Base-by-base conservation (phyloP, 2,888 invertebrate genomes). In the Euzetes globulus region DNA sequence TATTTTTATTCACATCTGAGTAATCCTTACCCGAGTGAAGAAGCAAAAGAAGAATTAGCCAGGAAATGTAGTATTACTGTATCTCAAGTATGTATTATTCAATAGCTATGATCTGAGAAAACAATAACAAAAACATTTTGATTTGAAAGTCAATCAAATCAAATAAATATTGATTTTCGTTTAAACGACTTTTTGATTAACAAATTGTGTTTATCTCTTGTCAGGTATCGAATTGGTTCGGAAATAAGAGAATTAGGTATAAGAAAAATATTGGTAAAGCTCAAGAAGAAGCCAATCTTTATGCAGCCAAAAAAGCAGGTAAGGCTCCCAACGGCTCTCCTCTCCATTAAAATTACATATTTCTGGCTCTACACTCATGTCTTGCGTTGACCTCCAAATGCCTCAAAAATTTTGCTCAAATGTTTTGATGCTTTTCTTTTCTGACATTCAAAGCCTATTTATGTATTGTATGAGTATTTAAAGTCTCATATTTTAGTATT, bases 181-280 rank as follows among this genome's bases (percentile, higher is more conserved):
- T 9, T 6, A 50, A 29, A 22, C 3, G 19, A 11, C 4, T 19
- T 70, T 17, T 45, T 25, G 15, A 29, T 73, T 25, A 75, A 60
- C 15, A 41, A 29, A 15, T 33, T 33, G 7, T 63, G 27, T 72
- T 41, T 41, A n/a, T 73, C 6, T 27, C 45, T 22, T 3, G 73
- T 55, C 79, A 93, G 91, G 95, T 97, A 78, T 97, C 96, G 80
- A 98, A 98, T 88, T 98, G 98, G 98, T 98, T 98, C 84, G 98
- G 98, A 80, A 98, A 98, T 86, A 98, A 98, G 85, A 90, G 98
- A 82, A 99, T 99, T 86, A 91, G 98, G 81, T 99, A 98, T 87
- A 99, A 99, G 90, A 99, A 99, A 87, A 98, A 98, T 85, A 98
- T 99, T 80, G 97, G 96, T 81, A 99, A 99, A 85, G 97, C 97